Evolutionary conservation across 2,888 invertebrate genomes (phyloP).

Genomic region (Drosophila multiciliata): DNA sequence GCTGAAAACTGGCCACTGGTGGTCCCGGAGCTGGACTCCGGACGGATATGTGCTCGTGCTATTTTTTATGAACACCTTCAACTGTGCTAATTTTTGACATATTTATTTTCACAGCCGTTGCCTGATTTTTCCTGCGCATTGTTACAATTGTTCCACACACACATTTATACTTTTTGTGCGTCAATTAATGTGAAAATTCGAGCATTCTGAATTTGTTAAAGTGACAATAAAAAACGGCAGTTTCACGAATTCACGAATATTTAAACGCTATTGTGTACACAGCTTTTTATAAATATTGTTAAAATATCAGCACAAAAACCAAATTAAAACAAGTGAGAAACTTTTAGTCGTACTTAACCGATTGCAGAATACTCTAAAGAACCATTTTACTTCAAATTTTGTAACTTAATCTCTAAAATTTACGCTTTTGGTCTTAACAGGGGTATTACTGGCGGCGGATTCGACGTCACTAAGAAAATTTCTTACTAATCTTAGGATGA

Average conservation of each 20-base stretch:
- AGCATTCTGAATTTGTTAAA: slow-evolving; percentile 46
- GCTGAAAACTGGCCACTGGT: slow-evolving; percentile 14
- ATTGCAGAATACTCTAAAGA: neutral
- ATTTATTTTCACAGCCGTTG: slow-evolving; percentile 61
- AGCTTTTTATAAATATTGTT: slow-evolving; percentile 38
- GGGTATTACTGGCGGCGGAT: neutral
- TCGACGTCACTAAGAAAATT: neutral
- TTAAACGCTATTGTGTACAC: slow-evolving; percentile 33
- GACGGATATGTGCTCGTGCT: slow-evolving; percentile 31
- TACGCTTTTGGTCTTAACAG: neutral
- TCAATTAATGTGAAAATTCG: slow-evolving; percentile 55
- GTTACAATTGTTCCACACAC: slow-evolving; percentile 32
- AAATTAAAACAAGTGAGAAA: neutral
- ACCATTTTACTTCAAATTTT: neutral
- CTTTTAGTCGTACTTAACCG: neutral
- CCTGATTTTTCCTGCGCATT: slow-evolving; percentile 28
- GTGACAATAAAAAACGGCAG: slow-evolving; percentile 50
- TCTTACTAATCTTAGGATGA: neutral
- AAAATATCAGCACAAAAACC: slow-evolving; percentile 18
- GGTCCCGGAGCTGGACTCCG: slow-evolving; percentile 11
- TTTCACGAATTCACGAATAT: slow-evolving; percentile 35
- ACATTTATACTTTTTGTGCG: slow-evolving; percentile 13
- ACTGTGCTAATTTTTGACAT: slow-evolving; percentile 66
- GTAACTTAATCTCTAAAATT: neutral
- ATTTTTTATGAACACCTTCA: slow-evolving; percentile 46